Base-by-base conservation (phyloP, 2,888 invertebrate genomes). In the Lathronympha strigana region DNA sequence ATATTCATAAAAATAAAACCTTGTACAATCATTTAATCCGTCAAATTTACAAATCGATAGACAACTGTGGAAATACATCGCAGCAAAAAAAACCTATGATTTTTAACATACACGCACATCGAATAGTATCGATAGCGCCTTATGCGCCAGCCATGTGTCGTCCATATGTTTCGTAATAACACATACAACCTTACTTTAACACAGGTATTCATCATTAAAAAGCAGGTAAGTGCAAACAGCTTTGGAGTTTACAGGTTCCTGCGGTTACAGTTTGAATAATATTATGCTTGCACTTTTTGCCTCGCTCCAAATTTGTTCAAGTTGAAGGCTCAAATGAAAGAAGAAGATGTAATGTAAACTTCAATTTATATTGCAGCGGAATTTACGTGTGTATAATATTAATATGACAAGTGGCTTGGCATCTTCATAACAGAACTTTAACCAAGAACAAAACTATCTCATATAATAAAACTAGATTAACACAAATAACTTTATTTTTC, bases 121-220 rank as follows among this genome's bases (percentile, higher is more conserved):
- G 76, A 80, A 78, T 78, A 73, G 73, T 78, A 81, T 80, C 82
- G 82, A 86, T 83, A 83, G 74, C 73, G 73, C 87, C 85, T 73
- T 84, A 84, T 84, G 87, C 75, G 82, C 81, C 83, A 84, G 69
- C 82, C 88, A 88, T 87, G 86, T 88, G 88, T 82, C 77, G 85
- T 74, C 77, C 88, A 88, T 80, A 88, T 88, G 88, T 73, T 81
- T 82, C 82, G 82, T 84, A 76, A 80, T 79, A 80, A 72, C 71
- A 72, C 77, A 77, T 84, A 82, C 81, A 54, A 28, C 36, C 58
- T 53, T 15, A 33, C 61, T 60, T 58, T 38, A 53, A 64, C 36
- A 17, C 51, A 25, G 58, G 33, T 50, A 63, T 55, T 33, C 25
- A 53, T 55, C 45, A 47, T 63, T 51, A 60, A 43, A 45, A 45